phyloP scores from a whole-genome alignment of 2,113 vertebrate genomes.

The Anolis carolinensis region DNA sequence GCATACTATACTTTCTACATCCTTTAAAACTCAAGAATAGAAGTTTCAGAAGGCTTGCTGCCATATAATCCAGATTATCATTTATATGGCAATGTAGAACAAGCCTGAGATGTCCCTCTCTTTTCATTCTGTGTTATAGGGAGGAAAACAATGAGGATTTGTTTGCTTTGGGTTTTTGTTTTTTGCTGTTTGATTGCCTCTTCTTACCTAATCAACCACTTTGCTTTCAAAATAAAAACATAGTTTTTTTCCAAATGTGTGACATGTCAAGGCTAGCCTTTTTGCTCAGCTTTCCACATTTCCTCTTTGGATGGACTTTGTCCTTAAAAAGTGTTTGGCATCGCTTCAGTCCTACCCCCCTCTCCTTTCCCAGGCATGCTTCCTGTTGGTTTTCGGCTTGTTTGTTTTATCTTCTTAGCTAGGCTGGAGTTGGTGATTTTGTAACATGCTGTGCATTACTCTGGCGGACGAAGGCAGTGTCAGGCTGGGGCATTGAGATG shows the following conservation, averaged over 20 bases:
- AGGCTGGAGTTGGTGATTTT: not conserved
- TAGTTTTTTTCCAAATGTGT: not conserved
- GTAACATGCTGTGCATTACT: constrained; percentile 30
- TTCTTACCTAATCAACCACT: not conserved
- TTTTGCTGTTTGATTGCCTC: not conserved
- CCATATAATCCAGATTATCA: no score
- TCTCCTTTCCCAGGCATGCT: not conserved
- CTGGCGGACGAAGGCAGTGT: constrained; percentile 1
- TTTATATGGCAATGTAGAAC: no score
- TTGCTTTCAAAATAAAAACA: not conserved
- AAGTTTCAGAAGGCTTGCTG: no score
- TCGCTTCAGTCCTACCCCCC: not conserved
- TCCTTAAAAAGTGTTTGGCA: not conserved
- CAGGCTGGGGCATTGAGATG: not conserved
- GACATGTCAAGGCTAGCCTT: not conserved
- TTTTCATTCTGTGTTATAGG: not conserved
- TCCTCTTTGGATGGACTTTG: not conserved
- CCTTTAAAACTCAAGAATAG: no score
- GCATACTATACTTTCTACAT: no score
- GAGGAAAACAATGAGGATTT: no score
- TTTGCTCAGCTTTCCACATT: no score
- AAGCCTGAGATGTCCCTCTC: not conserved
- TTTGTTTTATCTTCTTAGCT: constrained; percentile 15
- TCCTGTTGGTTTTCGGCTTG: not conserved
- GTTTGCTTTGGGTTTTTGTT: no score